Base-by-base conservation (phyloP, 2,888 invertebrate genomes). In the Torymus auratus region DNA sequence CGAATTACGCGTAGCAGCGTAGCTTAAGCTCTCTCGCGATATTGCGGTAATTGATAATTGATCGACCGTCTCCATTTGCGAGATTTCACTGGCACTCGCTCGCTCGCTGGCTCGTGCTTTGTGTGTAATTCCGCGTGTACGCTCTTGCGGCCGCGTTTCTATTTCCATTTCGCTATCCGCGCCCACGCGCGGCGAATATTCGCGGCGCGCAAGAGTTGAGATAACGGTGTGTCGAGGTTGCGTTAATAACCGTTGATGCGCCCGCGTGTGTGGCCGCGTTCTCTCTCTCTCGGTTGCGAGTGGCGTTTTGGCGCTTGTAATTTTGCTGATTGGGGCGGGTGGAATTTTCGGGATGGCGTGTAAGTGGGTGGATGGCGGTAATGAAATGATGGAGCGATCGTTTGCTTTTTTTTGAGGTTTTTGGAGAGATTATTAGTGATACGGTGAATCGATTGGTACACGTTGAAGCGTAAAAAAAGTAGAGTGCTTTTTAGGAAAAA, bases 21-120 rank as follows among this genome's bases (percentile, higher is more conserved):
- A 80, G 84, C 86, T 73, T 68, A 70, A 76, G 76, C 69, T 70
- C 85, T 84, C 85, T 55, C 14, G 85, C 82, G 84, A 62, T 75
- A 86, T 86, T 87, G 84, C 86, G 86, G 84, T 87, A 89, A 89
- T 88, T 88, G 88, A 88, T 89, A 88, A 88, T 88, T 86, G 87
- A 82, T 82, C 82, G 84, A 82, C 80, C 82, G 78, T 83, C 83
- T 84, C 81, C 68, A 72, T 80, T 80, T 71, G 68, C 28, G 76
- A 68, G 67, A 80, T 75, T 79, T 79, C 73, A 56, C 28, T 28
- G 60, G 11, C 13, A 10, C n/a, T n/a, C 52, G 69, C 5, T n/a
- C 73, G 56, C 28, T n/a, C n/a, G n/a, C n/a, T n/a, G n/a, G 15
- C 23, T 10, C 13, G 7, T 23, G 69, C 5, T 41, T 23, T 15